phyloP scores from a whole-genome alignment of 2,113 vertebrate genomes.

The Anhinga rufa region DNA sequence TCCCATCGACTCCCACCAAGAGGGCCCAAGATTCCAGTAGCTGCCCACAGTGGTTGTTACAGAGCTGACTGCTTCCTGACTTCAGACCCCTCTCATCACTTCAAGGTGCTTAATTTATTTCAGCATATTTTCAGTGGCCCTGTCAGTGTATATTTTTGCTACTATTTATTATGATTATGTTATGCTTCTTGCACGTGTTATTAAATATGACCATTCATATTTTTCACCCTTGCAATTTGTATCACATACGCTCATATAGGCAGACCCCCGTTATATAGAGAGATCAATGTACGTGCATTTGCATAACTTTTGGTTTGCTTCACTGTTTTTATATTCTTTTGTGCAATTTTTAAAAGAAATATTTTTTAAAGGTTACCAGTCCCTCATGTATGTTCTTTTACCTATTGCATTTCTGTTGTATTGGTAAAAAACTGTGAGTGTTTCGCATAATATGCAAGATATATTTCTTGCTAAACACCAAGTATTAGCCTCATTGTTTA shows the following conservation, averaged over 20 bases:
- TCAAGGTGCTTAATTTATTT: slow-evolving; percentile 25
- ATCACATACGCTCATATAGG: neutral
- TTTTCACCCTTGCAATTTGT: neutral
- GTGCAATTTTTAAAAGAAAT: slow-evolving; percentile 15
- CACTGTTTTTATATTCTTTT: slow-evolving; percentile 26
- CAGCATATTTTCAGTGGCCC: neutral
- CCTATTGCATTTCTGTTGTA: slow-evolving; percentile 6
- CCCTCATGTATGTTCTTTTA: neutral
- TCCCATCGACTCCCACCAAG: neutral
- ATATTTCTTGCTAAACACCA: neutral
- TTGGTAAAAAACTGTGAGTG: neutral
- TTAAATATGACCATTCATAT: neutral
- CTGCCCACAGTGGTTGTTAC: neutral
- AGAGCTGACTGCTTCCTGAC: neutral
- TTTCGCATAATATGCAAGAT: neutral
- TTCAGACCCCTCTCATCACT: neutral
- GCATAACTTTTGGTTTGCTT: neutral
- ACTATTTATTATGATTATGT: slow-evolving; percentile 4
- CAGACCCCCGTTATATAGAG: neutral
- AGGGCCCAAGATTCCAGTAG: neutral
- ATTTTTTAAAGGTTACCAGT: neutral
- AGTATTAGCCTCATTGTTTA: neutral
- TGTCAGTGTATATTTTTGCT: neutral
- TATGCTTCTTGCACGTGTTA: neutral
- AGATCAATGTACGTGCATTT: neutral